Evolutionary conservation across 2,113 vertebrate genomes (phyloP).

Genomic region (Platysternon megacephalum): DNA sequence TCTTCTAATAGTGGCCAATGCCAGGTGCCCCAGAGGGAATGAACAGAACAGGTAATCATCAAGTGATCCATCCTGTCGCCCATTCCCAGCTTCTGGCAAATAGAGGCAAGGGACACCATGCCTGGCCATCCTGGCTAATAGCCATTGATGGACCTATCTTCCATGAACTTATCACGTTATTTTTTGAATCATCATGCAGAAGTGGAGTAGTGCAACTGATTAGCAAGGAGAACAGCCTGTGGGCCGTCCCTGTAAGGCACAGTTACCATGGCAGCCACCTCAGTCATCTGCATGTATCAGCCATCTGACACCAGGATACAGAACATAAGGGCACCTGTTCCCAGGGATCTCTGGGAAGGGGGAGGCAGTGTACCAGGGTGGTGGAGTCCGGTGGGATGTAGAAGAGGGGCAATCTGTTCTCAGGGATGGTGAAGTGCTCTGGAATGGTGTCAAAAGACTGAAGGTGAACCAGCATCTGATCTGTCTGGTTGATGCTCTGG

Average conservation of each 20-base stretch:
- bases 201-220: not conserved
- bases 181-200: too few relatives aligned
- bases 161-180: too few relatives aligned
- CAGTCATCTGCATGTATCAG: too few relatives aligned
- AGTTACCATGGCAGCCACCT: not conserved
- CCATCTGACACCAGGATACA: not conserved
- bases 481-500: constrained; percentile 95
- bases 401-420: constrained; percentile 96
- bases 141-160: too few relatives aligned
- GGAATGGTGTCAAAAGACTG: constrained; percentile 96
- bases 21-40: too few relatives aligned
- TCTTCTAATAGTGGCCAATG: too few relatives aligned
- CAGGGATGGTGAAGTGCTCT: constrained; percentile 96
- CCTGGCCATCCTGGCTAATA: too few relatives aligned
- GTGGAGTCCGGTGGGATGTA: constrained; percentile 97
- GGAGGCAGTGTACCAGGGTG: constrained; percentile 84
- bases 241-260: not conserved
- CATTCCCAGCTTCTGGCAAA: too few relatives aligned
- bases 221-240: not conserved
- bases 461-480: constrained; percentile 98
- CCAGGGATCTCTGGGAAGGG: not conserved
- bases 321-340: not conserved
- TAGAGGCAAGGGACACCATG: too few relatives aligned
- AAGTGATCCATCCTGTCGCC: too few relatives aligned
- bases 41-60: too few relatives aligned